A percentile compares a stretch with the other conserved stretches of the same genome.
Evolutionary conservation across 2,888 invertebrate genomes (phyloP).

Genomic region (Ophion slaviceki): DNA sequence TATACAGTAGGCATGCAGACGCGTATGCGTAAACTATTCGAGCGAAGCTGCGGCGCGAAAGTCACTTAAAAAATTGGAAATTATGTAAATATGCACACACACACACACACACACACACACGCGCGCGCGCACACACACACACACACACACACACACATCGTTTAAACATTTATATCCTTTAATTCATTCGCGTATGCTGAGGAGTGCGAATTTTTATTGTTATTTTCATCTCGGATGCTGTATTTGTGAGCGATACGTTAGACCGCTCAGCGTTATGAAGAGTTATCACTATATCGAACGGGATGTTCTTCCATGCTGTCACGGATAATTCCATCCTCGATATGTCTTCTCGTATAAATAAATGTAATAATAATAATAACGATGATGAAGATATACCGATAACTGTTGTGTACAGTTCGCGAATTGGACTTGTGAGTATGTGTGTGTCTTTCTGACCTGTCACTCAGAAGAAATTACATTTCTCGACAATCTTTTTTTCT

Average conservation of each 20-base stretch:
- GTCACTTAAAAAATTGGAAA: too few relatives aligned
- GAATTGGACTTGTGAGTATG: not conserved
- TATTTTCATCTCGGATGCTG: slow-evolving; percentile 1
- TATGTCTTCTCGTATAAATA: slow-evolving; percentile 30
- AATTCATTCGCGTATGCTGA: slow-evolving; percentile 40
- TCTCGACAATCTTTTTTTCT: slow-evolving; percentile 30
- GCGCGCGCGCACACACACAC: too few relatives aligned
- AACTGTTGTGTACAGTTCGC: too few relatives aligned
- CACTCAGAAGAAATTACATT: slow-evolving; percentile 49
- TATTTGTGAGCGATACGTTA: slow-evolving; percentile 9
- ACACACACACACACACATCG: too few relatives aligned
- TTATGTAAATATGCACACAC: too few relatives aligned
- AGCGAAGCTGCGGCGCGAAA: too few relatives aligned
- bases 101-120: too few relatives aligned
- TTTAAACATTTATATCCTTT: too few relatives aligned
- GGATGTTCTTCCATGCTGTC: slow-evolving; percentile 36
- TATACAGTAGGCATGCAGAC: too few relatives aligned
- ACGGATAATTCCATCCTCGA: slow-evolving; percentile 54
- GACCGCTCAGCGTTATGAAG: not conserved
- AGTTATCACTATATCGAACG: not conserved
- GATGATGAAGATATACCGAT: too few relatives aligned
- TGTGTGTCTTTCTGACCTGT: slow-evolving; percentile 41
- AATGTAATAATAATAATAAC: slow-evolving; percentile 25
- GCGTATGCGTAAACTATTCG: too few relatives aligned
- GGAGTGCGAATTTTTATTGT: slow-evolving; percentile 20